These are phyloP conservation scores for Enteromius argenteus DNA, from an alignment of 2,797 vertebrate species.

Conservation along the genomic window DNA sequence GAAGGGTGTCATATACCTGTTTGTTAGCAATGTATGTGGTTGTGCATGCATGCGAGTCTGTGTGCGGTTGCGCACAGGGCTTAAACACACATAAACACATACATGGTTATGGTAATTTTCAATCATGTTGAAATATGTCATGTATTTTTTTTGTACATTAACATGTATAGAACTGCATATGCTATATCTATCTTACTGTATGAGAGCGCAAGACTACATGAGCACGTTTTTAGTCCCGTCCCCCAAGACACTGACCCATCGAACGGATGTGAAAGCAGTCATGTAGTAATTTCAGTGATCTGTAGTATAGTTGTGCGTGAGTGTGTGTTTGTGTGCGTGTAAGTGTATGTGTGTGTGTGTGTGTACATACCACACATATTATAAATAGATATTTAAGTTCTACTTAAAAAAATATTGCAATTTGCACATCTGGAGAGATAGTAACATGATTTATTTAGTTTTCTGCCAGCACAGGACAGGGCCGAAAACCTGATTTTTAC, in stretches of 20 bases:
- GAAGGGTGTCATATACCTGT: constrained; percentile 69
- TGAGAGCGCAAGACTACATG: constrained; percentile 46
- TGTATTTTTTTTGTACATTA: constrained; percentile 59
- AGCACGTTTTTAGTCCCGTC: constrained; percentile 48
- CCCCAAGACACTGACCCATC: constrained; percentile 50
- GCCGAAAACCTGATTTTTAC: constrained; percentile 79
- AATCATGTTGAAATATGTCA: constrained; percentile 61
- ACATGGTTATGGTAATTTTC: constrained; percentile 43
- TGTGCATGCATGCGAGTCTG: constrained; percentile 17
- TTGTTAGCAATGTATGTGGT: constrained; percentile 56
- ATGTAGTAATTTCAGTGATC: constrained; percentile 50
- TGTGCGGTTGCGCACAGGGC: constrained; percentile 15
- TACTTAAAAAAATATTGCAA: constrained; percentile 97
- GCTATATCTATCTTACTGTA: constrained; percentile 57
- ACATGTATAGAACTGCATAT: constrained; percentile 61
- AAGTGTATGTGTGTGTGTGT: constrained; percentile 42
- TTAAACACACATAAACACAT: constrained; percentile 26
- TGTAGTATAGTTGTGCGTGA: constrained; percentile 52
- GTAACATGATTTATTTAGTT: constrained; percentile 77
- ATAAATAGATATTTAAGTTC: constrained; percentile 82
- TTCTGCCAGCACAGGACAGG: constrained; percentile 74
- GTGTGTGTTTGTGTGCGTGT: constrained; percentile 56
- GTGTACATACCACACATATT: constrained; percentile 69
- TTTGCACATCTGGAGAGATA: constrained; percentile 98
- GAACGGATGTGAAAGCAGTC: constrained; percentile 44